Conservation (phyloP, 2,888 invertebrate genomes). For the Cyaniris semiargus region DNA sequence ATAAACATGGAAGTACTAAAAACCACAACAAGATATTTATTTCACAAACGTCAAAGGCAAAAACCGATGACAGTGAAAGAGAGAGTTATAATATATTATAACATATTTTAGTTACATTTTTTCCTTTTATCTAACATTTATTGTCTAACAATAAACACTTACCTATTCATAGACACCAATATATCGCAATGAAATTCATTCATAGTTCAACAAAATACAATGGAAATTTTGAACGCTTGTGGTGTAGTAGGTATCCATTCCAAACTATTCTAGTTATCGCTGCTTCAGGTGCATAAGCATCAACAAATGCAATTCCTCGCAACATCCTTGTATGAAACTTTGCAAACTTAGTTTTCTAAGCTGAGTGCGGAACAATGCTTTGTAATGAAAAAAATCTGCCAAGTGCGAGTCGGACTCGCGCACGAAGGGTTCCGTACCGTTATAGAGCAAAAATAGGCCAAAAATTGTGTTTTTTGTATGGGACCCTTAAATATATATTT, state of each 20-base stretch:
- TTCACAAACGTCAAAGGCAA: too few species aligned
- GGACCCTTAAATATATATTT: too few species aligned
- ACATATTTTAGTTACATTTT: neutral
- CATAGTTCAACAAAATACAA: neutral
- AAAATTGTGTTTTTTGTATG: too few species aligned
- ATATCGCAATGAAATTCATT: constrained; percentile 3
- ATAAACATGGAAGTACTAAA: too few species aligned
- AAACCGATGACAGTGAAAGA: neutral
- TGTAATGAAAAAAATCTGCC: neutral
- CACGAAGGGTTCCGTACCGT: too few species aligned
- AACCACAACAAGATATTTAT: too few species aligned
- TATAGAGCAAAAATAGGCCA: too few species aligned
- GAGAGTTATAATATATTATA: neutral
- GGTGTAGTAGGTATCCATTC: neutral
- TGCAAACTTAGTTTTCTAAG: neutral
- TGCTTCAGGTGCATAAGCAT: neutral
- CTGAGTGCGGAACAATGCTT: neutral
- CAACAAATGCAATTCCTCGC: neutral
- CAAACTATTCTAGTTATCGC: constrained; percentile 25
- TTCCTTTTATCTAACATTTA: neutral
- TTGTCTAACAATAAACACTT: too few species aligned
- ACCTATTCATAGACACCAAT: neutral
- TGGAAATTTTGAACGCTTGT: neutral
- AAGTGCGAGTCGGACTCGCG: too few species aligned
- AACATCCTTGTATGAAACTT: neutral